Evolutionary conservation across 2,888 invertebrate species (phyloP).

Genomic region (Atrina japonica): DNA sequence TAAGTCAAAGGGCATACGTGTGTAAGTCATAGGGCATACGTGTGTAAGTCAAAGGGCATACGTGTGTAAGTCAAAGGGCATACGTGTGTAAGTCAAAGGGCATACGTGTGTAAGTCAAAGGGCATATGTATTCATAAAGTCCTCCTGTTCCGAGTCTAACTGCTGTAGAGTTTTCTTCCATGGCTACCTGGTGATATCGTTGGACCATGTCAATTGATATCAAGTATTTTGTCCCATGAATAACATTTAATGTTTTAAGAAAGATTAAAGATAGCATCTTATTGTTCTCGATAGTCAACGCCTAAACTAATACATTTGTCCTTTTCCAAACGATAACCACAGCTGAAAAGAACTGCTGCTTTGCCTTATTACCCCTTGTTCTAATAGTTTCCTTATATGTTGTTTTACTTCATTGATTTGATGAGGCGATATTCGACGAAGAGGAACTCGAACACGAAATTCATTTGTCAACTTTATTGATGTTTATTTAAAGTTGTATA

Average conservation of each 20-base stretch:
- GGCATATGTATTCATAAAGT: slow-evolving; percentile 30
- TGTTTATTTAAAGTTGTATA: slow-evolving; percentile 39
- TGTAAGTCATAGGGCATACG: too few species aligned
- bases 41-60: too few species aligned
- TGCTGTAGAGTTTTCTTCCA: slow-evolving; percentile 6
- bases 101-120: too few species aligned
- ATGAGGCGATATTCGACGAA: slow-evolving; percentile 7
- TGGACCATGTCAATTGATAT: slow-evolving; percentile 27
- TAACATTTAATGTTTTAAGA: slow-evolving; percentile 12
- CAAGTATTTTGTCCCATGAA: slow-evolving; percentile 22
- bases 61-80: too few species aligned
- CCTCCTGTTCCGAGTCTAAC: slow-evolving; percentile 31
- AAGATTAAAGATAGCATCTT: too few species aligned
- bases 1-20: too few species aligned
- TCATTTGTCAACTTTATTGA: slow-evolving; percentile 24
- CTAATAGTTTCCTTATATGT: slow-evolving; percentile 40
- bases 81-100: too few species aligned
- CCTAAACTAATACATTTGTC: too few species aligned
- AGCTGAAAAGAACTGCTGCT: slow-evolving; percentile 47
- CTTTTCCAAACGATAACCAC: slow-evolving; percentile 42
- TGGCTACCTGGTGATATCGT: slow-evolving; percentile 27
- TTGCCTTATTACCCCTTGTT: slow-evolving; percentile 43
- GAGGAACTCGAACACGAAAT: slow-evolving; percentile 33
- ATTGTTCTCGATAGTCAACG: too few species aligned
- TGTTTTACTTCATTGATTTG: slow-evolving; percentile 44